Conservation (phyloP, 2,888 invertebrate genomes). For the Priocnemis perturbator region DNA sequence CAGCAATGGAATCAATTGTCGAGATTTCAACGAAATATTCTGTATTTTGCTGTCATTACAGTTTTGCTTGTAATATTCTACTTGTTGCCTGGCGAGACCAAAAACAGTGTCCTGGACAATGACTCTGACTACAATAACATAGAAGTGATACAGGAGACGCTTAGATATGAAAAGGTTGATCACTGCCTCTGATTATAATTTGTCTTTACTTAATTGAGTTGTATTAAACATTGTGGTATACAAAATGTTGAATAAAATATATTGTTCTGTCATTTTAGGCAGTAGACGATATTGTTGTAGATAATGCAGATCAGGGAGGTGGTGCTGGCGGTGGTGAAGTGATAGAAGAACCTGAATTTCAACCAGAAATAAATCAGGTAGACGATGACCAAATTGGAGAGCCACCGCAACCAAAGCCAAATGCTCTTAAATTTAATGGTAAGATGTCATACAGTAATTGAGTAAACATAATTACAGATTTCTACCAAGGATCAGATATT, state of each 20-base stretch:
- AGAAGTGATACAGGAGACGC: constrained; percentile 58
- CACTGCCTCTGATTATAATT: background rate
- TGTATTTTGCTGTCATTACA: constrained; percentile 80
- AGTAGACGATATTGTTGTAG: constrained; percentile 66
- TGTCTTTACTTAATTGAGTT: background rate
- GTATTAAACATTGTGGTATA: too few species aligned
- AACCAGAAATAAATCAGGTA: constrained; percentile 69
- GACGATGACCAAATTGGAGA: constrained; percentile 72
- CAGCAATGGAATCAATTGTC: constrained; percentile 93
- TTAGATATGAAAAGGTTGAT: constrained; percentile 59
- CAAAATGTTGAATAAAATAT: background rate
- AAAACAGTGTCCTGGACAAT: constrained; percentile 65
- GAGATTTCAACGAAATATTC: constrained; percentile 86
- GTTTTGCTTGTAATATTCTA: constrained; percentile 79
- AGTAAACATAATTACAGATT: background rate
- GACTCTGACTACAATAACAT: constrained; percentile 63
- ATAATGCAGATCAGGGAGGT: constrained; percentile 66
- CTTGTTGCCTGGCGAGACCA: constrained; percentile 77
- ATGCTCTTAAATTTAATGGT: constrained; percentile 67
- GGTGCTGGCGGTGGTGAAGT: constrained; percentile 72
- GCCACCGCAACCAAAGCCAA: constrained; percentile 69
- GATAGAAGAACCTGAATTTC: constrained; percentile 75
- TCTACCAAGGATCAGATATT: background rate
- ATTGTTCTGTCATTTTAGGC: constrained; percentile 46
- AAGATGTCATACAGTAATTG: constrained; percentile 14